Percentiles rank a stretch among this genome's conserved stretches.
These are phyloP conservation scores for Hydraecia micacea DNA, from an alignment of 2,888 invertebrate genomes.

Conservation along the genomic window DNA sequence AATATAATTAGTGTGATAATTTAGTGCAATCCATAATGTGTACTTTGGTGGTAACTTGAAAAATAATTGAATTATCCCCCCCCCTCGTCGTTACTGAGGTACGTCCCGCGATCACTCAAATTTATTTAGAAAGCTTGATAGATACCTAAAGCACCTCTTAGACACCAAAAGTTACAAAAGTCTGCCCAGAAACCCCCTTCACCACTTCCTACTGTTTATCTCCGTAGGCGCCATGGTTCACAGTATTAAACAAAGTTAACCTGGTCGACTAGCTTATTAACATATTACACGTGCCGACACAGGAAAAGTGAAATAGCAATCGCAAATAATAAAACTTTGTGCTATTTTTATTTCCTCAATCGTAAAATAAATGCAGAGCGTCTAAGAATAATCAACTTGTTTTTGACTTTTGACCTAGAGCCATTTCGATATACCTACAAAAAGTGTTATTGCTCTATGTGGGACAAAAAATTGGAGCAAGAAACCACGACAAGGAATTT, in stretches of 20 bases:
- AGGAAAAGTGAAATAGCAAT: conserved; percentile 1
- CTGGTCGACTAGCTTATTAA: not conserved
- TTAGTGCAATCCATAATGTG: too few relatives aligned
- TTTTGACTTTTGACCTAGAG: not conserved
- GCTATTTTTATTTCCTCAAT: conserved; percentile 6
- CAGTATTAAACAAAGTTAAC: not conserved
- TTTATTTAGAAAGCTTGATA: too few relatives aligned
- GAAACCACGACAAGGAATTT: not conserved
- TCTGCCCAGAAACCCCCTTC: not conserved
- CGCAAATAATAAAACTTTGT: conserved; percentile 11
- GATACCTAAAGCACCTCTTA: too few relatives aligned
- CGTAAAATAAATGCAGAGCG: not conserved
- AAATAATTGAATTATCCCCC: too few relatives aligned
- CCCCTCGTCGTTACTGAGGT: too few relatives aligned
- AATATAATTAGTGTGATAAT: too few relatives aligned
- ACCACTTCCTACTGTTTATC: not conserved
- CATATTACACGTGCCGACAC: not conserved
- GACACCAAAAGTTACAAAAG: not conserved
- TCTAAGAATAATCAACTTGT: not conserved
- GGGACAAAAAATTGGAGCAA: too few relatives aligned
- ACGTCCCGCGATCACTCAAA: too few relatives aligned
- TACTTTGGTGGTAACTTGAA: too few relatives aligned
- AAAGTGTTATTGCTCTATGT: not conserved
- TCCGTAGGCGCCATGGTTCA: not conserved
- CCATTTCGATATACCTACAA: not conserved